Percentiles rank a stretch among this genome's conserved stretches.
Conservation (phyloP, 1,140 invertebrate species). For the Brachionus calyciflorus region DNA sequence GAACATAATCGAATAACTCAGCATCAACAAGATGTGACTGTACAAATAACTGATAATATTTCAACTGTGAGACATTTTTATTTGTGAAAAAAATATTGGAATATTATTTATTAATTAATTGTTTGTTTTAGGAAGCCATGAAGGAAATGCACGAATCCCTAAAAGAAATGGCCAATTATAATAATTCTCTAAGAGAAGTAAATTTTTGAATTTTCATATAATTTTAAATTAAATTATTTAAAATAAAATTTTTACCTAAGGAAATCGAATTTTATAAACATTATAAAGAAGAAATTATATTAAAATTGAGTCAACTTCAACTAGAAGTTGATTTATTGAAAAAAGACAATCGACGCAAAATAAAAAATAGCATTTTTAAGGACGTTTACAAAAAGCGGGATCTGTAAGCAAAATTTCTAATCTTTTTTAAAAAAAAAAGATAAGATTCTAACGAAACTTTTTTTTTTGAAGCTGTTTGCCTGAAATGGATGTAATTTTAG, state of each 20-base stretch:
- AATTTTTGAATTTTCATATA: not conserved
- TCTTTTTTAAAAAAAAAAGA: too few species aligned
- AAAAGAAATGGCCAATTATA: slow-evolving; percentile 41
- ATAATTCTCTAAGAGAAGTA: slow-evolving; percentile 18
- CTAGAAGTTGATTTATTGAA: not conserved
- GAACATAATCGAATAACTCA: slow-evolving; percentile 16
- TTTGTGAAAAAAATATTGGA: too few species aligned
- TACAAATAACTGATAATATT: slow-evolving; percentile 26
- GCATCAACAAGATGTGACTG: not conserved
- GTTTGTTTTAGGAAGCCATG: slow-evolving; percentile 19
- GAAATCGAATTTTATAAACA: slow-evolving; percentile 32
- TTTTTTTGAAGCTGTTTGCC: slow-evolving; percentile 35
- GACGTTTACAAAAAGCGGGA: slow-evolving; percentile 2
- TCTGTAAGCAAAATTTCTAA: slow-evolving; percentile 23
- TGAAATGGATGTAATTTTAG: slow-evolving; percentile 38
- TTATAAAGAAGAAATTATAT: slow-evolving; percentile 3
- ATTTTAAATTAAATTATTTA: not conserved
- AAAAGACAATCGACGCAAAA: not conserved
- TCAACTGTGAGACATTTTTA: not conserved
- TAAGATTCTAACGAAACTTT: not conserved
- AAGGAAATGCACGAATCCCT: slow-evolving; percentile 37
- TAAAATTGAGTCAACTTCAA: not conserved
- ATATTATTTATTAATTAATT: slow-evolving; percentile 4
- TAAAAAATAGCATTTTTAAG: not conserved
- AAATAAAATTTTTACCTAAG: not conserved